Conservation (phyloP, 2,113 vertebrate genomes). For the Catagonus wagneri region DNA sequence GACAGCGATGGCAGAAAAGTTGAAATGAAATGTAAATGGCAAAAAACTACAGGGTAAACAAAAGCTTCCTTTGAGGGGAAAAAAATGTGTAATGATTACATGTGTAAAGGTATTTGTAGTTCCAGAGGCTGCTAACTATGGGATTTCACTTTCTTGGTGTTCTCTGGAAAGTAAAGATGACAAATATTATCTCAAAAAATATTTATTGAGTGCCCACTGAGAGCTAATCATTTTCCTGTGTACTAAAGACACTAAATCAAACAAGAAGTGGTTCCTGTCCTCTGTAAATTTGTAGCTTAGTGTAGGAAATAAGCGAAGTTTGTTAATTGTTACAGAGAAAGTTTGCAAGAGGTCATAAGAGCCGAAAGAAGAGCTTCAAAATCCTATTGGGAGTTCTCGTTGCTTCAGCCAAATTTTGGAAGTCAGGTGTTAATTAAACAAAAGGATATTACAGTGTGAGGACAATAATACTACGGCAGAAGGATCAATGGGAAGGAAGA, state of each 20-base stretch:
- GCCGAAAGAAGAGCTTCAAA: background rate
- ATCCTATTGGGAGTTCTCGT: background rate
- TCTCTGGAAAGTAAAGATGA: background rate
- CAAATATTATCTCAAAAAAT: conserved; percentile 53
- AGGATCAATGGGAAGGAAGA: background rate
- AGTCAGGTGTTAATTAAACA: background rate
- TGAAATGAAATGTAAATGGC: background rate
- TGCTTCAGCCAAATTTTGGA: background rate
- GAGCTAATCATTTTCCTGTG: conserved; percentile 14
- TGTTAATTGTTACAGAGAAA: background rate
- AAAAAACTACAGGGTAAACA: background rate
- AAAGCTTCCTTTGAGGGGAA: background rate
- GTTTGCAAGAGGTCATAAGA: background rate
- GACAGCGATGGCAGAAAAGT: background rate
- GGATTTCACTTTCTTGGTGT: background rate
- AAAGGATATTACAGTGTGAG: background rate
- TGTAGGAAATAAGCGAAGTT: background rate
- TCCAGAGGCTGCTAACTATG: background rate
- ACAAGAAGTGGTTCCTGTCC: background rate
- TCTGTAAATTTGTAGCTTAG: background rate
- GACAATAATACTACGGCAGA: background rate
- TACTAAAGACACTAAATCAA: background rate
- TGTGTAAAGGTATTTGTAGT: background rate
- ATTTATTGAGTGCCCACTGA: conserved; percentile 8
- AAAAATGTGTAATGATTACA: background rate